Evolutionary conservation across 2,797 vertebrate genomes (phyloP).

Genomic region (Stomatorhinus walkeri): DNA sequence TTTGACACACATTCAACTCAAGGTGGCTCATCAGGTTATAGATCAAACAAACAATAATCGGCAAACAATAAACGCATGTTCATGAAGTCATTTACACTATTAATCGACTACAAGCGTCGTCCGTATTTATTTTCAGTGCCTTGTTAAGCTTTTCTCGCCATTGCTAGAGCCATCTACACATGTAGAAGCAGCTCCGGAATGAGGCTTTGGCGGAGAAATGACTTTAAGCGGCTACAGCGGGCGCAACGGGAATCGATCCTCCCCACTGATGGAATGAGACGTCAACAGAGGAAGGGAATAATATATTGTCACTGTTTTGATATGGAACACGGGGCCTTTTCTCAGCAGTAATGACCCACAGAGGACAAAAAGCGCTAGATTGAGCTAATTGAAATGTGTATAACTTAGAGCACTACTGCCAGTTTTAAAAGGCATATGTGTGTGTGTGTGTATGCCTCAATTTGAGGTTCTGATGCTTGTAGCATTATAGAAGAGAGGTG

Average conservation of each 20-base stretch:
- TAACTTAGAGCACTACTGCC: background rate
- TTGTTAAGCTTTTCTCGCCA: background rate
- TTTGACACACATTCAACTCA: background rate
- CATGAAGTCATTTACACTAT: background rate
- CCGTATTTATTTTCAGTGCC: background rate
- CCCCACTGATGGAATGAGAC: background rate
- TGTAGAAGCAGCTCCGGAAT: background rate
- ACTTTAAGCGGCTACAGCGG: background rate
- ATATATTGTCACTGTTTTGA: conserved; percentile 9
- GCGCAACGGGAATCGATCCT: conserved; percentile 1
- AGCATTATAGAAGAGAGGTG: background rate
- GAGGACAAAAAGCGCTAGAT: conserved; percentile 1
- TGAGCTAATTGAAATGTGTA: background rate
- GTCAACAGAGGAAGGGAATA: background rate
- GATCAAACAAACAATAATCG: background rate
- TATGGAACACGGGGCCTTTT: background rate
- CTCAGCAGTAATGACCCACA: background rate
- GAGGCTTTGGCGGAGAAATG: background rate
- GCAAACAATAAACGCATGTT: background rate
- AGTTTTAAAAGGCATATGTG: background rate
- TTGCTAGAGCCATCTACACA: background rate
- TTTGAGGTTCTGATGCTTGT: background rate
- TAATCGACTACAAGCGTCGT: background rate
- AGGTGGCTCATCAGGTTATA: background rate
- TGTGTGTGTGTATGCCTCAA: background rate